Evolutionary conservation across 35 echinoderm and acorn worm species (phyloP).

Genomic region (Diadema setosum): DNA sequence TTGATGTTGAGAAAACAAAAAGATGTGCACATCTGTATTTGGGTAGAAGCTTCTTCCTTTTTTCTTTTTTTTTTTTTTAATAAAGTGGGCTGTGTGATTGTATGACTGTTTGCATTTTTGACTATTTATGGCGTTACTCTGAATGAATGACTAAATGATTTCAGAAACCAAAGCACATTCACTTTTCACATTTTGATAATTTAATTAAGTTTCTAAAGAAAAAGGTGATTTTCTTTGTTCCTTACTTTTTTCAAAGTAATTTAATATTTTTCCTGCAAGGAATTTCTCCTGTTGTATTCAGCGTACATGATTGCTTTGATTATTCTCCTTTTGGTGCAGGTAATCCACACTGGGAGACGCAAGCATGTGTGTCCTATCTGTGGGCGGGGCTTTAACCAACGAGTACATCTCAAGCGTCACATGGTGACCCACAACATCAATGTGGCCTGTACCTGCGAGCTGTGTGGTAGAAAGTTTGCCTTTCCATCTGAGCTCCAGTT

Average conservation of each 20-base stretch:
- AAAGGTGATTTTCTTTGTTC: not conserved
- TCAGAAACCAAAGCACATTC: too few species aligned
- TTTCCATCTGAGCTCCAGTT: constrained; percentile 6
- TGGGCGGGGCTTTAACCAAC: constrained; percentile 41
- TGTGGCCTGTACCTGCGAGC: constrained; percentile 4
- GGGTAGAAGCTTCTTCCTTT: too few species aligned
- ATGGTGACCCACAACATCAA: constrained; percentile 36
- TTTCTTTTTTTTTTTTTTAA: too few species aligned
- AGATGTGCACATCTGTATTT: too few species aligned
- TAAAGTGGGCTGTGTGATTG: too few species aligned
- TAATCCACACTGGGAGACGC: constrained; percentile 33
- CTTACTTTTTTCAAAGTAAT: not conserved
- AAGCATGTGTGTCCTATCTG: constrained; percentile 44
- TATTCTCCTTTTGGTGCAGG: not conserved
- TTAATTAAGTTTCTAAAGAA: too few species aligned
- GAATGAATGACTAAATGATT: too few species aligned
- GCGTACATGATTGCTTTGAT: not conserved
- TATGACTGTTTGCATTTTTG: too few species aligned
- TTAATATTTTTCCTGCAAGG: not conserved
- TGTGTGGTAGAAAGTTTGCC: constrained; percentile 27
- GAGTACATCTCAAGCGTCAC: constrained; percentile 51
- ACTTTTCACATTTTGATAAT: too few species aligned
- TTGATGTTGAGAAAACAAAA: too few species aligned
- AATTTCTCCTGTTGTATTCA: too few species aligned
- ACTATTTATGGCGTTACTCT: too few species aligned